A percentile compares a stretch with the other conserved stretches of the same genome.
phyloP scores from a whole-genome alignment of 2,113 vertebrate genomes.

The Arvicanthis niloticus region DNA sequence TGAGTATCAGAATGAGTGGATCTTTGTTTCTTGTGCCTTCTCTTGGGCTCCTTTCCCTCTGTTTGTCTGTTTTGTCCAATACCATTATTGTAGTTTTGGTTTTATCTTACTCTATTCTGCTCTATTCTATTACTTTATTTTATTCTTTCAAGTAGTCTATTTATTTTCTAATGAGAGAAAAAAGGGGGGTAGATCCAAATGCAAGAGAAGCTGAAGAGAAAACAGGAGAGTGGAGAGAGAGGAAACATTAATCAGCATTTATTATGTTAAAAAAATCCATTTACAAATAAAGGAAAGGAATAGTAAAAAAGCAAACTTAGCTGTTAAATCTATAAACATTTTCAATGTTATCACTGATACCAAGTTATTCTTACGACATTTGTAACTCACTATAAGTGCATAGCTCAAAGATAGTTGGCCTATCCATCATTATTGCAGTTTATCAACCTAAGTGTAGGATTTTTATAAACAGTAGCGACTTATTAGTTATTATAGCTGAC shows the following conservation, averaged over 20 bases:
- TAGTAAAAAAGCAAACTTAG: too few relatives aligned
- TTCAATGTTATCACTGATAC: not conserved
- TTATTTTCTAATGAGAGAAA: not conserved
- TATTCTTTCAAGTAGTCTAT: not conserved
- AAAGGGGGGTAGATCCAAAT: not conserved
- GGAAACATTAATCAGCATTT: too few relatives aligned
- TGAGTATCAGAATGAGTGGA: not conserved
- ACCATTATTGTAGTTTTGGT: not conserved
- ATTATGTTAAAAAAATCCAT: not conserved
- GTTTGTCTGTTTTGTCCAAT: not conserved
- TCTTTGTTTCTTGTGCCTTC: not conserved
- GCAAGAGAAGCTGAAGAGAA: not conserved
- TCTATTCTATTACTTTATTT: not conserved
- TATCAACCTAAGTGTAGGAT: not conserved
- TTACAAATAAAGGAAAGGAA: not conserved
- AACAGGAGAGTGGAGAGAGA: not conserved
- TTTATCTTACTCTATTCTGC: not conserved
- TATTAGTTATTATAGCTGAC: slow-evolving; percentile 7
- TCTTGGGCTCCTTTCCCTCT: not conserved
- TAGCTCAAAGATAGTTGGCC: not conserved
- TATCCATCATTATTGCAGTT: slow-evolving; percentile 2
- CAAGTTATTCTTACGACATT: not conserved
- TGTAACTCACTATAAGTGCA: not conserved
- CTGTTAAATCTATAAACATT: not conserved
- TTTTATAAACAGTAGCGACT: not conserved